phyloP scores from a whole-genome alignment of 2,888 invertebrate species.

The Drepanosiphum platanoidis region DNA sequence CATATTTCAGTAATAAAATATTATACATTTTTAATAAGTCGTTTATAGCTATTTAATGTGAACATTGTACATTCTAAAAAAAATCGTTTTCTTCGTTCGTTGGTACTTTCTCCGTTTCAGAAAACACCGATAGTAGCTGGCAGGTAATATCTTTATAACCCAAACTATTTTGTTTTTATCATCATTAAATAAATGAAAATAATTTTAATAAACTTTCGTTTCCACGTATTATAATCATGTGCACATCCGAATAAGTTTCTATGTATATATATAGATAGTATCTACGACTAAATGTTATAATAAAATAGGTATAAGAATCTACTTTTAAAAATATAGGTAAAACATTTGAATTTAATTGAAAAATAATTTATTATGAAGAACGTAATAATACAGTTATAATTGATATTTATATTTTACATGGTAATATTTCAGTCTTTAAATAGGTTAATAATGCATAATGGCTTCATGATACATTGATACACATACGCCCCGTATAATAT shows the following conservation, averaged over 20 bases:
- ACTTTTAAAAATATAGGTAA: neutral
- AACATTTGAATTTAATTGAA: neutral
- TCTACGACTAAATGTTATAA: neutral
- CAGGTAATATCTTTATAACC: neutral
- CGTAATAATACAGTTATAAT: neutral
- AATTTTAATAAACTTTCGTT: constrained; percentile 20
- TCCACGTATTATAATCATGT: neutral
- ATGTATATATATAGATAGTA: neutral
- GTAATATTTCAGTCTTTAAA: no score
- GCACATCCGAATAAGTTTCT: neutral
- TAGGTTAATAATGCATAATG: no score
- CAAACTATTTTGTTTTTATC: constrained; percentile 13
- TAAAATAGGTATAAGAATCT: neutral
- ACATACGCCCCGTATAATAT: no score
- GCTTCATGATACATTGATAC: no score
- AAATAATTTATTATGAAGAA: neutral
- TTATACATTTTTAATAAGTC: neutral
- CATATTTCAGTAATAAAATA: no score
- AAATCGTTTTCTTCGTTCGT: neutral
- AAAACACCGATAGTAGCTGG: neutral
- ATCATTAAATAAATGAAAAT: constrained; percentile 39
- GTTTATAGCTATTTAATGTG: neutral
- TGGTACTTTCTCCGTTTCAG: neutral
- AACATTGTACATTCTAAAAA: neutral
- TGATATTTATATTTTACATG: neutral